Evolutionary conservation across 2,113 vertebrate genomes (phyloP).

Genomic region (Tragelaphus scriptus): DNA sequence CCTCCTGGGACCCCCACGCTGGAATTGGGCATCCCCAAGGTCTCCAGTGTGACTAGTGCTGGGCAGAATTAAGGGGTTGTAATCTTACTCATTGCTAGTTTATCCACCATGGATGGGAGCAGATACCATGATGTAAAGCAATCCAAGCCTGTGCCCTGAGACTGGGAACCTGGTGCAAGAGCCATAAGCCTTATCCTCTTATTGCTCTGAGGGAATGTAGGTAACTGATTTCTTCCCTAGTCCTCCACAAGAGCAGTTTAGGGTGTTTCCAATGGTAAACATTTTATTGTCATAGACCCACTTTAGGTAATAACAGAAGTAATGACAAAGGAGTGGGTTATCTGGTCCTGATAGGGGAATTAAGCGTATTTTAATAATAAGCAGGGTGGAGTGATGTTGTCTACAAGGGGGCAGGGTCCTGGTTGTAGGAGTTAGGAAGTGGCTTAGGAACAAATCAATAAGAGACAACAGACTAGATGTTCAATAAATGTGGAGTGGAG

Average conservation of each 20-base stretch:
- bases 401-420: neutral
- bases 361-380: neutral
- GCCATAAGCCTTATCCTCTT: neutral
- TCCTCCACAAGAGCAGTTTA: neutral
- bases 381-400: accelerated
- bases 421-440: neutral
- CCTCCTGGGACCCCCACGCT: accelerated
- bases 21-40: neutral
- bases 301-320: neutral
- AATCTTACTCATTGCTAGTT: neutral
- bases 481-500: neutral
- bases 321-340: neutral
- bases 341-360: neutral
- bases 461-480: neutral
- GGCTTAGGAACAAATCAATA: neutral
- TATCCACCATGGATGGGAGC: neutral
- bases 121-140: neutral
- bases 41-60: neutral
- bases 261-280: neutral
- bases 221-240: neutral
- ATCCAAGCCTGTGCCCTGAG: neutral
- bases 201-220: neutral
- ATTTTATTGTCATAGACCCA: neutral
- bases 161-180: neutral
- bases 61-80: neutral